Evolutionary conservation across 2,888 invertebrate genomes (phyloP).

Genomic region (Hirtodrosophila duncani): DNA sequence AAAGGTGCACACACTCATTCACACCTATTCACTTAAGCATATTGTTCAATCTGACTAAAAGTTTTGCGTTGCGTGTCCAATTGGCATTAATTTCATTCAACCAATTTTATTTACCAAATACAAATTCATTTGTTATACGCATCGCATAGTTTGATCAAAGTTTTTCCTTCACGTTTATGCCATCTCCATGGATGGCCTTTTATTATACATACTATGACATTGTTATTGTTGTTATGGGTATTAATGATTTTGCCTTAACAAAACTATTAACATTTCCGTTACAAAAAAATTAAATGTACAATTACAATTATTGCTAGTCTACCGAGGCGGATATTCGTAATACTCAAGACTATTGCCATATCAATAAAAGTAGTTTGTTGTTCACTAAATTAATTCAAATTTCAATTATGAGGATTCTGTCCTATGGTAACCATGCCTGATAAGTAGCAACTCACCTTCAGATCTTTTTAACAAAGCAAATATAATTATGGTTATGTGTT

Average conservation of each 20-base stretch:
- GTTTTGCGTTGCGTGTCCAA: slow-evolving; percentile 54
- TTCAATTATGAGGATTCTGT: too few species aligned
- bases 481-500: too few species aligned
- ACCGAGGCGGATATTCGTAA: too few species aligned
- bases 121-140: slow-evolving; percentile 59
- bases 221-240: slow-evolving; percentile 20
- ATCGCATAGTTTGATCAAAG: slow-evolving; percentile 28
- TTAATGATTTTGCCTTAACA: slow-evolving; percentile 39
- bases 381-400: too few species aligned
- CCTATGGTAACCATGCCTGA: too few species aligned
- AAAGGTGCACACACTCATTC: not conserved
- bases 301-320: slow-evolving; percentile 4
- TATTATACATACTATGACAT: slow-evolving; percentile 7
- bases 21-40: slow-evolving; percentile 1
- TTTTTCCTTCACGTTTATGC: slow-evolving; percentile 32
- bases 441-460: too few species aligned
- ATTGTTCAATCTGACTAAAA: slow-evolving; percentile 57
- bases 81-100: slow-evolving; percentile 52
- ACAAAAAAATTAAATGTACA: slow-evolving; percentile 7
- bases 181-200: slow-evolving; percentile 7
- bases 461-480: too few species aligned
- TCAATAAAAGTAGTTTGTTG: too few species aligned
- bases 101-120: slow-evolving; percentile 56
- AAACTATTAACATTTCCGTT: slow-evolving; percentile 30
- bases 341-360: too few species aligned